phyloP scores from a whole-genome alignment of 2,113 vertebrate species.

The Dendropsophus ebraccatus region DNA sequence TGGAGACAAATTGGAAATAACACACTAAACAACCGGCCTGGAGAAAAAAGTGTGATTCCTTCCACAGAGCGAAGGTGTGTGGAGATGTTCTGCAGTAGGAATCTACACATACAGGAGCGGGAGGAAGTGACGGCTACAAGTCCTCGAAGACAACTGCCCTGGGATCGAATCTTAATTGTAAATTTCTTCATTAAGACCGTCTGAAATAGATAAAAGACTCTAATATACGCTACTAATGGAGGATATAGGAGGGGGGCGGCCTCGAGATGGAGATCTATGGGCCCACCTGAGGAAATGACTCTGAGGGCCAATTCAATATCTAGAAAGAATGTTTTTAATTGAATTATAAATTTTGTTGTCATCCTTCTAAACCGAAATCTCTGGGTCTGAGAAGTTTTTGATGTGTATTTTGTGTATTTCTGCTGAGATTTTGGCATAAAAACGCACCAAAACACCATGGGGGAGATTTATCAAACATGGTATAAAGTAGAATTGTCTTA shows the following conservation, averaged over 20 bases:
- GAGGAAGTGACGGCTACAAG: background rate
- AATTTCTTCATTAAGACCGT: background rate
- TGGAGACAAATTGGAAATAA: constrained; percentile 65
- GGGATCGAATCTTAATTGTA: background rate
- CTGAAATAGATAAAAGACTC: background rate
- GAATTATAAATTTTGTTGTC: background rate
- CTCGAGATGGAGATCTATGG: background rate
- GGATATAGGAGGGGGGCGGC: background rate
- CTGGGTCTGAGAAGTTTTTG: too few species aligned
- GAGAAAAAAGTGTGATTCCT: constrained; percentile 41
- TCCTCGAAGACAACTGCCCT: background rate
- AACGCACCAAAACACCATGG: too few species aligned
- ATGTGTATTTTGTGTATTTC: too few species aligned
- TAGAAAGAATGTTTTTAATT: background rate
- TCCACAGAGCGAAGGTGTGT: background rate
- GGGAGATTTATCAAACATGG: too few species aligned
- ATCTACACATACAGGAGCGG: background rate
- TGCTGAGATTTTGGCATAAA: too few species aligned
- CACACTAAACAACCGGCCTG: constrained; percentile 55
- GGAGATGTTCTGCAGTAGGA: background rate
- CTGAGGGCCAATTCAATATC: background rate
- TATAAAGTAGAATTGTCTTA: too few species aligned
- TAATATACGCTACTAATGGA: background rate
- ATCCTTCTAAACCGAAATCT: too few species aligned
- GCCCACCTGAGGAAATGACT: background rate